These are phyloP conservation scores for Lagria hirta DNA, from an alignment of 2,888 invertebrate species.

Conservation along the genomic window DNA sequence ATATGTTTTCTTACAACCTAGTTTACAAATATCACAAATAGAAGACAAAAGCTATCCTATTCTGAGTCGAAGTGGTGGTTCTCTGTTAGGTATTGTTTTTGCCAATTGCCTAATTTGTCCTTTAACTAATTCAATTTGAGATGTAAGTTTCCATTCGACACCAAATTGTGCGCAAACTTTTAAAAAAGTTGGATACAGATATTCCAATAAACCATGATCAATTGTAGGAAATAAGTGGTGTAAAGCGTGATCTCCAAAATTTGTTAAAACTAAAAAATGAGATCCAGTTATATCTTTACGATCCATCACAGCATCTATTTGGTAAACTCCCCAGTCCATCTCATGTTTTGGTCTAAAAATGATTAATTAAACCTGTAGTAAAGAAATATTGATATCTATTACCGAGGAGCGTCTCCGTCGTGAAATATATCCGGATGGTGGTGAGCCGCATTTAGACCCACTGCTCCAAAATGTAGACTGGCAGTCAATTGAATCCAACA, in stretches of 20 bases:
- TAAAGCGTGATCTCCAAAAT: slow-evolving; percentile 76
- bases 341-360: slow-evolving; percentile 36
- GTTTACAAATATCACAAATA: neutral
- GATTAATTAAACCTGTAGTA: neutral
- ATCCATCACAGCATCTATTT: slow-evolving; percentile 74
- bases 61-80: slow-evolving; percentile 36
- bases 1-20: slow-evolving; percentile 12
- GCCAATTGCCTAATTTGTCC: slow-evolving; percentile 68
- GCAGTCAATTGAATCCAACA: slow-evolving; percentile 62
- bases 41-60: slow-evolving; percentile 8
- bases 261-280: slow-evolving; percentile 67
- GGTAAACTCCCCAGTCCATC: slow-evolving; percentile 75
- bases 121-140: slow-evolving; percentile 63
- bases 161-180: slow-evolving; percentile 68
- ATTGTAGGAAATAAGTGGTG: slow-evolving; percentile 82
- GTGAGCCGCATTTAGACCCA: slow-evolving; percentile 75
- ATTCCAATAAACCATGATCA: slow-evolving; percentile 71
- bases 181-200: slow-evolving; percentile 64
- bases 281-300: slow-evolving; percentile 67
- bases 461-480: slow-evolving; percentile 63
- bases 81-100: slow-evolving; percentile 53
- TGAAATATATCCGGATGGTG: slow-evolving; percentile 79
- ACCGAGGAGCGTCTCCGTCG: slow-evolving; percentile 73
- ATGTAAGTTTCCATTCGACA: slow-evolving; percentile 53
- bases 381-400: too few species aligned